Evolutionary conservation across 2,888 invertebrate species (phyloP), one percentile per base, ranked within the genome.

Genomic region (Trissonchulus latispiculum): DNA sequence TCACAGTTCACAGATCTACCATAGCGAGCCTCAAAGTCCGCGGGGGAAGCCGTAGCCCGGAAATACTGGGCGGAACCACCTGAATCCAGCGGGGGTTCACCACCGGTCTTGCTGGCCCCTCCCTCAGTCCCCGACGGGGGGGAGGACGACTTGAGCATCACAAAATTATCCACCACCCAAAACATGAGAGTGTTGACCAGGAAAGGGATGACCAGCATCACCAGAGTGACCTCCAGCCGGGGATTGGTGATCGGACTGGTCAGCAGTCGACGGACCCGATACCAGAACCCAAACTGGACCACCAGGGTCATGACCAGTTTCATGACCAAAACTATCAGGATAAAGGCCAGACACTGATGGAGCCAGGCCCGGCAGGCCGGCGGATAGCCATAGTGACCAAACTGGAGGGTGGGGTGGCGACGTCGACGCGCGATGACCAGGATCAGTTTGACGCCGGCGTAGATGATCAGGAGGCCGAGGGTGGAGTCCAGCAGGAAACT

Each of bases 141-240:
- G 3, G 8, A 3, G 8, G 23, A 59, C 2, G 1, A 2, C n/a
- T 79, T 80, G 48, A 80, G 88, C 90, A 91, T 91, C 71, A 91
- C 85, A 86, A 91, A 91, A 84, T 91, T 91, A 84, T 91, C 91
- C 0, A 90, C 90, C 77, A 91, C 90, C 91, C 91, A 91, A 85
- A 91, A 91, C 87, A 91, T 90, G 81, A 91, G 86, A 85, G 90
- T 90, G 87, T 91, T 91, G 79, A 91, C 89, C 87, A 90, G 90
- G 84, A 91, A 89, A 2, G 91, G 91, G 84, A 91, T 90, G 79
- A 91, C 88, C 78, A 91, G 88, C 88, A 91, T 90, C 64, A 91
- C 90, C 74, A 91, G 87, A 0, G 90, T 89, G 59, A 90, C 85
- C 84, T 91, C 90, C 1, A 90, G 85, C 76, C 87, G 86, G 18